Evolutionary conservation across 2,888 invertebrate genomes (phyloP).

Genomic region (Sarcophaga variegata): DNA sequence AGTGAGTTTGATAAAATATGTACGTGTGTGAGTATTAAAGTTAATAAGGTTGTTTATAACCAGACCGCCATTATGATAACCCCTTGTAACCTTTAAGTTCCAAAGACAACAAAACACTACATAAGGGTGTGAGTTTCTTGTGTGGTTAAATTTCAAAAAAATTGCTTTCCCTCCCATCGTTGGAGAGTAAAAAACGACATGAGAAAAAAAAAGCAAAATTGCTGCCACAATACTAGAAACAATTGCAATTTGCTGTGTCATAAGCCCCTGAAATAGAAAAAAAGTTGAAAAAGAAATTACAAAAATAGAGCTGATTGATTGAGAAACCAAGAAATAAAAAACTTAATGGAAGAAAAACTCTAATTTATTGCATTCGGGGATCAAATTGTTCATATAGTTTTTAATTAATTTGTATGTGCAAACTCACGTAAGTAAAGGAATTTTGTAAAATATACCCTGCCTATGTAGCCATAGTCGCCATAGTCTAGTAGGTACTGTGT

Average conservation of each 20-base stretch:
- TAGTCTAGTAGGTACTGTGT: too few relatives aligned
- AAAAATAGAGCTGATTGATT: background rate
- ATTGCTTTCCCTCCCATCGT: slow-evolving; percentile 52
- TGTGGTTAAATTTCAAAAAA: slow-evolving; percentile 51
- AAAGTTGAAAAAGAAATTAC: slow-evolving; percentile 12
- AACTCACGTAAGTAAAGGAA: too few relatives aligned
- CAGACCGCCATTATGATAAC: slow-evolving; percentile 57
- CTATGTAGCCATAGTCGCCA: too few relatives aligned
- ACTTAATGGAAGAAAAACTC: background rate
- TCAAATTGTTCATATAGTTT: background rate
- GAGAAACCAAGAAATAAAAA: too few relatives aligned
- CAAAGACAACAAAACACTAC: background rate
- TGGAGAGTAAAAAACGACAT: too few relatives aligned
- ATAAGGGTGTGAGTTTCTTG: background rate
- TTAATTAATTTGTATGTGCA: too few relatives aligned
- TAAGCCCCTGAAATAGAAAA: slow-evolving; percentile 1
- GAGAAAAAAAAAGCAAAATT: slow-evolving; percentile 5
- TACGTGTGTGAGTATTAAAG: background rate
- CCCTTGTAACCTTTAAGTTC: slow-evolving; percentile 58
- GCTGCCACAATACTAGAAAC: background rate
- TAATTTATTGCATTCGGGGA: background rate
- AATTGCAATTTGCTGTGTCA: background rate
- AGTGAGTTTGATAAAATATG: background rate
- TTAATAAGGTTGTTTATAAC: slow-evolving; percentile 35
- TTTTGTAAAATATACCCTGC: too few relatives aligned